A percentile compares a stretch with the other conserved stretches of the same genome.
phyloP scores from a whole-genome alignment of 2,113 vertebrate genomes.

The Hemiprocne comata region DNA sequence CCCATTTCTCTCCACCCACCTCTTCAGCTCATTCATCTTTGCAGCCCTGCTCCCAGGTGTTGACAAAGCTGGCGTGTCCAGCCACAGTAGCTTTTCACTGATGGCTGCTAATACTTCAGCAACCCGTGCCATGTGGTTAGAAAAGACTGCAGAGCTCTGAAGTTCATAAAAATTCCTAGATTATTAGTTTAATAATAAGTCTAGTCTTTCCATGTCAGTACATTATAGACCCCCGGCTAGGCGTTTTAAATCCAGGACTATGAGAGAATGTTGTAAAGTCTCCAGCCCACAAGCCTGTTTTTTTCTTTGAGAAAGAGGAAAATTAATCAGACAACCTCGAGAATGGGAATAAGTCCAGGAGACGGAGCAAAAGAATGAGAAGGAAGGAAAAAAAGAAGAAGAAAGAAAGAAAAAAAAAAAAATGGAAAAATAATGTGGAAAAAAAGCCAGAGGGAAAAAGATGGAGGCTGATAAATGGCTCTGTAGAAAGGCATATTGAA shows the following conservation, averaged over 20 bases:
- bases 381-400: too few relatives aligned
- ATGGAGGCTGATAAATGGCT: neutral
- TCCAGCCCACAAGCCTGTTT: slow-evolving; percentile 9
- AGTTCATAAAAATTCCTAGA: slow-evolving; percentile 45
- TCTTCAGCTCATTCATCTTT: neutral
- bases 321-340: slow-evolving; percentile 49
- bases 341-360: slow-evolving; percentile 37
- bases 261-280: slow-evolving; percentile 40
- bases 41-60: neutral
- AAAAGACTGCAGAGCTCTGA: slow-evolving; percentile 17
- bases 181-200: slow-evolving; percentile 48
- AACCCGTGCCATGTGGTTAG: neutral
- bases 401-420: neutral
- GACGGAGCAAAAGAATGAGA: slow-evolving; percentile 6
- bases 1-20: neutral
- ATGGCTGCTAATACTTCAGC: neutral
- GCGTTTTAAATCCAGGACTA: neutral
- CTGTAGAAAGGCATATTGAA: slow-evolving; percentile 27
- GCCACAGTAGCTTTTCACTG: neutral
- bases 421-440: neutral
- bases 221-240: neutral
- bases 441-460: slow-evolving; percentile 6
- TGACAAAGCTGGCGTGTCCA: neutral
- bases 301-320: slow-evolving; percentile 33
- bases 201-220: slow-evolving; percentile 15